Conservation (phyloP, 2,113 vertebrate species). For the Nettapus auritus region DNA sequence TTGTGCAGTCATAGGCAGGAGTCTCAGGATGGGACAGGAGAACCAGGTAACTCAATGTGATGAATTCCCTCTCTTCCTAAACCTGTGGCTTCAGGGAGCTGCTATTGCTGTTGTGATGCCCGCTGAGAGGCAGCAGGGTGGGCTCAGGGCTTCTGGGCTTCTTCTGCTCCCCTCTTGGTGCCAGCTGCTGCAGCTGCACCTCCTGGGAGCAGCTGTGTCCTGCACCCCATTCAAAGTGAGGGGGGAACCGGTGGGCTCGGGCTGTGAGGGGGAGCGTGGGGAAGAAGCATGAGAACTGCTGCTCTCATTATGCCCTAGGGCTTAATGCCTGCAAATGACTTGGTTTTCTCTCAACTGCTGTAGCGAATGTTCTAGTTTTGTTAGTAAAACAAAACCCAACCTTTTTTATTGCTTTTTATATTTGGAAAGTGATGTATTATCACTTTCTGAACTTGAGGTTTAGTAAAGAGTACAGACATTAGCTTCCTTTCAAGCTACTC, state of each 20-base stretch:
- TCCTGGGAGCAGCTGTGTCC: conserved; percentile 34
- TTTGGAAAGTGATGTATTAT: conserved; percentile 62
- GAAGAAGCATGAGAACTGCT: conserved; percentile 43
- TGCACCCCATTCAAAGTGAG: not conserved
- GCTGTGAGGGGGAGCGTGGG: not conserved
- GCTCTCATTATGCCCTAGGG: not conserved
- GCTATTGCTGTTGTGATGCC: not conserved
- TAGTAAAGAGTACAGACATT: conserved; percentile 45
- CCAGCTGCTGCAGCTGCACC: conserved; percentile 55
- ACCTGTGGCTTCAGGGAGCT: not conserved
- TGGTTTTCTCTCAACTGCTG: conserved; percentile 36
- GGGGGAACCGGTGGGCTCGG: not conserved
- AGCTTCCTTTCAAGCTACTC: conserved; percentile 66
- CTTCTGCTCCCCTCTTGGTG: not conserved
- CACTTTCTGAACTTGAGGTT: conserved; percentile 32
- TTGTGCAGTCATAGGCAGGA: not conserved
- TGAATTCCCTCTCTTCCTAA: not conserved
- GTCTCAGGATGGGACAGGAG: not conserved
- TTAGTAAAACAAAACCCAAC: conserved; percentile 65
- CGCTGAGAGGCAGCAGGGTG: not conserved
- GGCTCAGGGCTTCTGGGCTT: not conserved
- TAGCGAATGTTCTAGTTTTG: conserved; percentile 51
- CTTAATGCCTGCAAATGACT: conserved; percentile 10
- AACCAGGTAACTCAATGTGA: not conserved
- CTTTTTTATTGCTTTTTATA: conserved; percentile 54